A percentile compares a stretch with the other conserved stretches of the same genome.
phyloP scores from a whole-genome alignment of 2,797 vertebrate genomes.

The Bradypodion pumilum region DNA sequence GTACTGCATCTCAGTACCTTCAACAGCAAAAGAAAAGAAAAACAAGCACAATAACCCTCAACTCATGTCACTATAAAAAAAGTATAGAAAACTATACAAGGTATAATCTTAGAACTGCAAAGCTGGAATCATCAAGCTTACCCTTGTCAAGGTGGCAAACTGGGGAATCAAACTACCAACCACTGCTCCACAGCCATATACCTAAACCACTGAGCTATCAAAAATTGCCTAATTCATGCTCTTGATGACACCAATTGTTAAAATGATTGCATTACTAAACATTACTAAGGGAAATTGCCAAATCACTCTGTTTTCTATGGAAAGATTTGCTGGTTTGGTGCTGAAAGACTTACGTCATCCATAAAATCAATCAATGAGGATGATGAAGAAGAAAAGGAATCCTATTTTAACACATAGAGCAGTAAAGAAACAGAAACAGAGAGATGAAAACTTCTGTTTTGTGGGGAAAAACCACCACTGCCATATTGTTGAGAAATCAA shows the following conservation, averaged over 20 bases:
- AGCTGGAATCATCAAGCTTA: too few relatives aligned
- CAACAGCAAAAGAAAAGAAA: constrained; percentile 12
- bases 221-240: constrained; percentile 20
- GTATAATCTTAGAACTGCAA: neutral
- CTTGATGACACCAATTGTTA: constrained; percentile 45
- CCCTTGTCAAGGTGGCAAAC: too few relatives aligned
- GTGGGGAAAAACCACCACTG: constrained; percentile 69
- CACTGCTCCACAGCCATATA: too few relatives aligned
- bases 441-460: constrained; percentile 73
- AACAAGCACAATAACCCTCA: neutral
- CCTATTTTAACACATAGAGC: constrained; percentile 87
- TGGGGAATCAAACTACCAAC: too few relatives aligned
- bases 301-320: constrained; percentile 25
- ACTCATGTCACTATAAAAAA: neutral
- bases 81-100: neutral
- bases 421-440: constrained; percentile 79
- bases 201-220: too few relatives aligned
- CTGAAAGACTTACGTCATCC: constrained; percentile 92
- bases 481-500: constrained; percentile 71
- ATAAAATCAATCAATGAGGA: constrained; percentile 98
- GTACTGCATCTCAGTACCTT: neutral
- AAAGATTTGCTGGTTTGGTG: constrained; percentile 72
- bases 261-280: constrained; percentile 71
- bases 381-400: constrained; percentile 94
- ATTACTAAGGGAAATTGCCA: constrained; percentile 68